Base-by-base conservation (phyloP, 2,888 invertebrate species). In the Agonopterix alstromeriana region DNA sequence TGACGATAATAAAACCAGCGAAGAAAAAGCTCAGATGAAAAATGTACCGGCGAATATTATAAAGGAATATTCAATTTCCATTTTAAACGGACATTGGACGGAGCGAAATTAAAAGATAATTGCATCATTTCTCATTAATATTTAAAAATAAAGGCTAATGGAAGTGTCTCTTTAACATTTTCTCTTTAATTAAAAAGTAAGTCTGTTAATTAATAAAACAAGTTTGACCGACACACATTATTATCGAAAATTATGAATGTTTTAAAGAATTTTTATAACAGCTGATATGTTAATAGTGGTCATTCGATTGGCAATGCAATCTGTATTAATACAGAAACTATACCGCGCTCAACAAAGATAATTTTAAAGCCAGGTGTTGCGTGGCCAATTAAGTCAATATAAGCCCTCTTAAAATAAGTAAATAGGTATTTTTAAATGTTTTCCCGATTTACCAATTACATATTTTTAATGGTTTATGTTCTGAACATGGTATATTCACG, bases 151-250 rank as follows among this genome's bases (percentile, higher is more conserved):
- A 61, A 53, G 52, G 56, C 53, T 66, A 66, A 70, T 70, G 64
- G 63, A 63, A 58, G 55, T 48, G 52, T 54, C 58, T 53, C 52
- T 53, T 60, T 52, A 58, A 60, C 53, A 50, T 58, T 59, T 53
- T 56, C 57, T 55, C 56, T 61, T 71, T 69, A 70, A 69, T 73
- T 69, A 66, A 66, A 43, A 27, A 60, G 51, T 53, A 62, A 63
- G 61, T n/a, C 62, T 53, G 58, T 56, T 61, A 60, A 65, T 58
- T 60, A 55, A 55, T 57, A 46, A 27, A 53, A 58, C 62, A 45
- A 58, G 61, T 58, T 56, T 45, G 49, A 46, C 52, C 49, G 48
- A 53, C 53, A 52, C 49, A 48, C 54, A 53, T 54, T 52, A 48
- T 58, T 48, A 50, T 47, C 47, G 48, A 52, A 49, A 52, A 53